Evolutionary conservation across 1,140 invertebrate species (phyloP).

Genomic region (Saccostrea cuccullata): DNA sequence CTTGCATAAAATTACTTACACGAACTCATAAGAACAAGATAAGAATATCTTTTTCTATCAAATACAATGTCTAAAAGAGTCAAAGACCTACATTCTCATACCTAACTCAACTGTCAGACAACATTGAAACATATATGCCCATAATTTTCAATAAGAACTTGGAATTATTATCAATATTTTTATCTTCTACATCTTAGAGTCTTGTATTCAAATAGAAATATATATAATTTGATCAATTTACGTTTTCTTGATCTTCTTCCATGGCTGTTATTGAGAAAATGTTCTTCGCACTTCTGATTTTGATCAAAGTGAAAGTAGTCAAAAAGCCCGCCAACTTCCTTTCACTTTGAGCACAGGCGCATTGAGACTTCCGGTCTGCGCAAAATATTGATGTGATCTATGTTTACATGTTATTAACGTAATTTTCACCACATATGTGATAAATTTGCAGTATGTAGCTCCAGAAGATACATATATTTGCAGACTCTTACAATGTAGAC

Average conservation of each 20-base stretch:
- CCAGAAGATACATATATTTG: background rate
- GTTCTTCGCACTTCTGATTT: background rate
- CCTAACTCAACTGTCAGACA: too few relatives aligned
- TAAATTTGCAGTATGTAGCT: background rate
- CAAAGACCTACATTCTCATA: too few relatives aligned
- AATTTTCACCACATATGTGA: conserved; percentile 23
- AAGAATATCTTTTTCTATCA: too few relatives aligned
- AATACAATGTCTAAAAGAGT: too few relatives aligned
- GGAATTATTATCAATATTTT: too few relatives aligned
- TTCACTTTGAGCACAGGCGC: background rate
- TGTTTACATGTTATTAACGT: conserved; percentile 37
- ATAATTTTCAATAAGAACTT: too few relatives aligned
- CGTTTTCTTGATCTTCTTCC: conserved; percentile 9
- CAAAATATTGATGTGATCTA: conserved; percentile 21
- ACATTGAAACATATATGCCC: too few relatives aligned
- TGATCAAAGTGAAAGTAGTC: background rate
- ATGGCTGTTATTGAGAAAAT: background rate
- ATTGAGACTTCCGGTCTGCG: conserved; percentile 33
- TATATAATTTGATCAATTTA: background rate
- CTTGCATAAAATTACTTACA: too few relatives aligned
- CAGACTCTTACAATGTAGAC: conserved; percentile 6
- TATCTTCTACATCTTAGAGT: too few relatives aligned
- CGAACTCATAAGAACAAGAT: too few relatives aligned
- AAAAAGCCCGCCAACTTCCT: background rate
- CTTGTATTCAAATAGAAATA: too few relatives aligned